These are phyloP conservation scores for Presbytis comata DNA, from an alignment of 2,797 vertebrate genomes.

Conservation along the genomic window DNA sequence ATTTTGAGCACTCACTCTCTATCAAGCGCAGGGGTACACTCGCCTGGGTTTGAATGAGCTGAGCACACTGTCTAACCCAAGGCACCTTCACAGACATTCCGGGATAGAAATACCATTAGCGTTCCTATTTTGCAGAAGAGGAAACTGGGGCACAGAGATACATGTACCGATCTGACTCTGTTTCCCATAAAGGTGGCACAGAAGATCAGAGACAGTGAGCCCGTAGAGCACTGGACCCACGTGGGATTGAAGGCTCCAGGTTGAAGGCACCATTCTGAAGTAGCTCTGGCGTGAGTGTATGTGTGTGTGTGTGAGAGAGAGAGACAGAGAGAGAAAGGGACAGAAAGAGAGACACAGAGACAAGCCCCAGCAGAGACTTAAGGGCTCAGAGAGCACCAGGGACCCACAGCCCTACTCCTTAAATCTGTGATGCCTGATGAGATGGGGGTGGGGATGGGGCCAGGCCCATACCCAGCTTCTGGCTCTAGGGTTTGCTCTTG, in stretches of 20 bases:
- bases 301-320: not conserved
- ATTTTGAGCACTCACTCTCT: not conserved
- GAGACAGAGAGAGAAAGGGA: not conserved
- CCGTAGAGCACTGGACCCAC: accelerated
- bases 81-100: not conserved
- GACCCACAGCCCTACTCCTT: not conserved
- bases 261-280: not conserved
- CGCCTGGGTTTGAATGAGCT: not conserved
- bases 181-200: not conserved
- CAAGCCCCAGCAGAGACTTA: not conserved
- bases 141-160: not conserved
- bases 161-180: not conserved
- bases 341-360: not conserved
- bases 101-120: not conserved
- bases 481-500: not conserved
- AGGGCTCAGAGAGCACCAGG: not conserved
- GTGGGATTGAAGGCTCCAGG: not conserved
- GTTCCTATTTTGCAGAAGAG: not conserved
- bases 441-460: not conserved
- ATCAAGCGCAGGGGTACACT: not conserved
- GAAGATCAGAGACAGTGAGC: not conserved
- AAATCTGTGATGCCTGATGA: not conserved
- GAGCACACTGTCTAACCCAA: not conserved
- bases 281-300: too few species aligned
- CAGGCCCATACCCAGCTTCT: not conserved